These are phyloP conservation scores for Spilogale gracilis DNA, from an alignment of 2,113 vertebrate genomes.

Conservation along the genomic window DNA sequence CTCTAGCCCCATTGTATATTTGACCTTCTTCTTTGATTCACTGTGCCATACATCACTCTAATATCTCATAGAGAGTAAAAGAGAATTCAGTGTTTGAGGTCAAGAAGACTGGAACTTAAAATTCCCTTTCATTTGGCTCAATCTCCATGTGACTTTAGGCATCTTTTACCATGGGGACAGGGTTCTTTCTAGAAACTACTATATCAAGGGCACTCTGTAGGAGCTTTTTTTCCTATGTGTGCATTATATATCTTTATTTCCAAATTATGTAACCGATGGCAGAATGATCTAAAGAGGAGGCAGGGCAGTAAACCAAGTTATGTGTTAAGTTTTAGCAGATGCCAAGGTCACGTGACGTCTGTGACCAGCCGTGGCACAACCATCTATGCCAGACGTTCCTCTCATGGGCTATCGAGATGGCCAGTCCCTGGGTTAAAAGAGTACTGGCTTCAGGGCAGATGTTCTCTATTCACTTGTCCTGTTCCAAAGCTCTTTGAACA, in stretches of 20 bases:
- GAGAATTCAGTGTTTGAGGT: not conserved
- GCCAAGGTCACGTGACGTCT: accelerated
- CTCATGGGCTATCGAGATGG: not conserved
- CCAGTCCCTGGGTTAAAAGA: not conserved
- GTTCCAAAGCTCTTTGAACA: constrained; percentile 23
- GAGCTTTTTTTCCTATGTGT: not conserved
- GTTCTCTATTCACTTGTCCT: not conserved
- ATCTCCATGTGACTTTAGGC: not conserved
- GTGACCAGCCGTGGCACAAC: not conserved
- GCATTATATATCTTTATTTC: constrained; percentile 11
- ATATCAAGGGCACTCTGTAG: not conserved
- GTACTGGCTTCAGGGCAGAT: not conserved
- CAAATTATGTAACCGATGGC: not conserved
- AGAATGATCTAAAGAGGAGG: not conserved
- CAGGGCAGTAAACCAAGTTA: not conserved
- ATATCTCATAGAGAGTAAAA: not conserved
- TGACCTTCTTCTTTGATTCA: not conserved
- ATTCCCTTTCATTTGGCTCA: not conserved
- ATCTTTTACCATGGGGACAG: not conserved
- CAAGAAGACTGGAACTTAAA: not conserved
- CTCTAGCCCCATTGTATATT: not conserved
- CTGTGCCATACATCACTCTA: not conserved
- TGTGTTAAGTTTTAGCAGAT: not conserved
- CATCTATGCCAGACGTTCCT: not conserved
- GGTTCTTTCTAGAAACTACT: not conserved